Base-by-base conservation (phyloP, 53 echinoderm and acorn worm genomes). In the Actinopyga echinites region DNA sequence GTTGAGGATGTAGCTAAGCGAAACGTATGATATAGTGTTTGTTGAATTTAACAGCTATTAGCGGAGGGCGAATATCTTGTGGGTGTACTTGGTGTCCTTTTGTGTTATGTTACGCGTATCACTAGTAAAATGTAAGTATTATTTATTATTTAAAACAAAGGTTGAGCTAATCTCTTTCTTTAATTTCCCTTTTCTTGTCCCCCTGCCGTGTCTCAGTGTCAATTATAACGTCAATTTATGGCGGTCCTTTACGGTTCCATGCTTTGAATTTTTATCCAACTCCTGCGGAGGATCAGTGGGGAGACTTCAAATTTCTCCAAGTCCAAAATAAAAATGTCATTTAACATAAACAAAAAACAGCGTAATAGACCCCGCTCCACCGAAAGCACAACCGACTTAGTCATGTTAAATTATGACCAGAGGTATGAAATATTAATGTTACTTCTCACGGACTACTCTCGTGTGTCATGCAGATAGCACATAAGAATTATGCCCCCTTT, bases 31-130 rank as follows among this genome's bases (percentile, higher is more conserved):
- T 68, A 68, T 68, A 68, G 68, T 68, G 68, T 68, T 68, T 68
- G 68, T 68, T 68, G 68, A 68, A 68, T 34, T 68, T 68, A 38
- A 68, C 68, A 68, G 68, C 68, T 68, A 68, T 68, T 68, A 68
- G 68, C 34, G 22, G 35, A 68, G 68, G 22, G 38, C 49, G 49
- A 49, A 49, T 49, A 49, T 49, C 2, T 49, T 15, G 17, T 15
- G 17, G 49, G 13, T 17, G 34, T 38, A 68, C 68, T 68, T 21
- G n/a, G 34, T 32, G 68, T 68, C 38, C 31, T 68, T 63, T 30
- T 26, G 28, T 30, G 29, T 38, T 65, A 36, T 68, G 38, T 68
- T 68, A 13, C 34, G 20, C 35, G 38, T 68, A 33, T 68, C 35
- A 68, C 35, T 68, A 36, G 68, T 68, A 68, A 68, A 34, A 68